Evolutionary conservation across 2,797 vertebrate genomes (phyloP), one percentile per base, ranked within the genome.

Genomic region (Myotis myotis): DNA sequence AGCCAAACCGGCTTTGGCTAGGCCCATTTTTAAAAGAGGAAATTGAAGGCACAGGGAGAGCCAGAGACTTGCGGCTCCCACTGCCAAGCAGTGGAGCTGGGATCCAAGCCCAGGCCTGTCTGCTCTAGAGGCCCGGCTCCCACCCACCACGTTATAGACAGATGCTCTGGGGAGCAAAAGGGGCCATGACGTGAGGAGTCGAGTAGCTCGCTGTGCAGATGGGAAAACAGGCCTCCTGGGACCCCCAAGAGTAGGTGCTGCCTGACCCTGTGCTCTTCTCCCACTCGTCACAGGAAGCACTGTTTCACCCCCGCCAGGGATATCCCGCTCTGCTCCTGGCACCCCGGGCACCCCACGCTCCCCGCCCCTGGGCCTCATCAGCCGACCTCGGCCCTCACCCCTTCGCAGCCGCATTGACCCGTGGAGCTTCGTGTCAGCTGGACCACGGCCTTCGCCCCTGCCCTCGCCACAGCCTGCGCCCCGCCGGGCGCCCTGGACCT

Each of bases 401-500:
- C 97, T 98, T n/a, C 98, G 99, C 3, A 98, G 97, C 71, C 98
- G 99, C 94, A 99, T 99, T 3, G 99, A 99, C 96, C 99, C 99
- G 0, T 99, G 99, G 99, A 99, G 99, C 98, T 99, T 99, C 38
- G 98, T 99, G 91, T 99, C 99, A 0, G 98, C 99, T 0, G 99
- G 98, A 13, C 91, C 97, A 8, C 94, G 97, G 92, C 96, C 97
- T 28, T 97, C 97, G 15, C 30, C 97, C 88, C 93, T 97, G 97
- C 2, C 96, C 87, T 97, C 97, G 12, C 98, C 11, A 71, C 96
- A 92, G 93, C 96, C 97, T 36, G 87, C 25, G 1, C 92, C 94
- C 6, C 97, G 94, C 93, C 96, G 95, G 74, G 97, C 97, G 55
- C 96, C 97, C 53, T 97, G 97, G 97, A 97, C 97, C 94, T 97